Evolutionary conservation across 2,888 invertebrate genomes (phyloP).

Genomic region (Andrena flavipes): DNA sequence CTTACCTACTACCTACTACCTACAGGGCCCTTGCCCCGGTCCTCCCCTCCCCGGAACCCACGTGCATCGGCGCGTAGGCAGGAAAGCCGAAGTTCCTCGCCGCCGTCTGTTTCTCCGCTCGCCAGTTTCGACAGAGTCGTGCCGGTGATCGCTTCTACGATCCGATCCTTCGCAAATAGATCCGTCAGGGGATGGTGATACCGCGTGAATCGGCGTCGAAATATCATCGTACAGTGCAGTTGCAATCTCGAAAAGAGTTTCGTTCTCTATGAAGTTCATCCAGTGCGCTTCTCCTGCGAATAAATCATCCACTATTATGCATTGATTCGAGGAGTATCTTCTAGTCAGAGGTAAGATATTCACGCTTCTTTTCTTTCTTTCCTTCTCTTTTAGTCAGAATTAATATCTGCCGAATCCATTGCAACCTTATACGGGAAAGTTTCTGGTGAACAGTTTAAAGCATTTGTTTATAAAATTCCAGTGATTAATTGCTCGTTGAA

Average conservation of each 20-base stretch:
- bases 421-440: too few relatives aligned
- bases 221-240: constrained; percentile 23
- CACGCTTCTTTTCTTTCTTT: too few relatives aligned
- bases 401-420: too few relatives aligned
- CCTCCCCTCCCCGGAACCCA: constrained; percentile 55
- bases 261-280: constrained; percentile 19
- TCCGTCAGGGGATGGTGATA: constrained; percentile 16
- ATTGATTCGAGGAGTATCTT: constrained; percentile 36
- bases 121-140: constrained; percentile 71
- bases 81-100: constrained; percentile 50
- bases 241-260: not conserved
- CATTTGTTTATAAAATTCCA: too few relatives aligned
- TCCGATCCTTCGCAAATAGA: constrained; percentile 36
- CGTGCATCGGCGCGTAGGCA: constrained; percentile 67
- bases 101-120: constrained; percentile 48
- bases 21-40: constrained; percentile 27
- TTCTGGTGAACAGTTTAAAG: too few relatives aligned
- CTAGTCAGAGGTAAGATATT: constrained; percentile 44
- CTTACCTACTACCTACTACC: constrained; percentile 18
- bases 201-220: constrained; percentile 41
- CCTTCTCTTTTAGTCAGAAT: too few relatives aligned
- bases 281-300: not conserved
- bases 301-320: constrained; percentile 39
- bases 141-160: constrained; percentile 59
- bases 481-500: not conserved